Evolutionary conservation across 2,797 vertebrate species (phyloP).

Genomic region (Anolis apletophallus): DNA sequence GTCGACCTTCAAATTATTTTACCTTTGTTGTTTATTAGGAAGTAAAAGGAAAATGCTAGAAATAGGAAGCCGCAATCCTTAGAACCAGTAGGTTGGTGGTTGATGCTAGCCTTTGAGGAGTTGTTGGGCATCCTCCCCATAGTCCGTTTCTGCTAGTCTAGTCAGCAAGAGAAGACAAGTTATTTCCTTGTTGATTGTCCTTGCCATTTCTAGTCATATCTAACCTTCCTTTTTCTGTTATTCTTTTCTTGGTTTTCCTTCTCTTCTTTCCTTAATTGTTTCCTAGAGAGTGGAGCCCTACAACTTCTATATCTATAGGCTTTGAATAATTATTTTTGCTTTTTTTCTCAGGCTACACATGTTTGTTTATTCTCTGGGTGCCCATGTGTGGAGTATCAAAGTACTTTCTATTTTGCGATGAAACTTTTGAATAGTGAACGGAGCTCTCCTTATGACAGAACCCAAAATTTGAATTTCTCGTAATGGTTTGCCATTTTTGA

Average conservation of each 20-base stretch:
- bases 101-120: background rate
- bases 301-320: too few relatives aligned
- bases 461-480: background rate
- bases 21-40: too few relatives aligned
- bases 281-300: too few relatives aligned
- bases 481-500: background rate
- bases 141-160: background rate
- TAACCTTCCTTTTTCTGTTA: background rate
- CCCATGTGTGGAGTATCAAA: too few relatives aligned
- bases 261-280: too few relatives aligned
- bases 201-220: background rate
- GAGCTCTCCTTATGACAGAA: background rate
- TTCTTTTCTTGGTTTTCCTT: background rate
- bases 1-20: too few relatives aligned
- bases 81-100: background rate
- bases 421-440: background rate
- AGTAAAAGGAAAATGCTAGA: background rate
- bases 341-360: too few relatives aligned
- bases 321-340: too few relatives aligned
- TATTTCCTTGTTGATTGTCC: background rate
- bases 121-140: background rate
- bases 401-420: too few relatives aligned
- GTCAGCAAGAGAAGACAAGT: background rate
- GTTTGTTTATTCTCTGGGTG: too few relatives aligned
- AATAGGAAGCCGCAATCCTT: background rate